Base-by-base conservation (phyloP, 2,113 vertebrate species). In the Macrotis lagotis region DNA sequence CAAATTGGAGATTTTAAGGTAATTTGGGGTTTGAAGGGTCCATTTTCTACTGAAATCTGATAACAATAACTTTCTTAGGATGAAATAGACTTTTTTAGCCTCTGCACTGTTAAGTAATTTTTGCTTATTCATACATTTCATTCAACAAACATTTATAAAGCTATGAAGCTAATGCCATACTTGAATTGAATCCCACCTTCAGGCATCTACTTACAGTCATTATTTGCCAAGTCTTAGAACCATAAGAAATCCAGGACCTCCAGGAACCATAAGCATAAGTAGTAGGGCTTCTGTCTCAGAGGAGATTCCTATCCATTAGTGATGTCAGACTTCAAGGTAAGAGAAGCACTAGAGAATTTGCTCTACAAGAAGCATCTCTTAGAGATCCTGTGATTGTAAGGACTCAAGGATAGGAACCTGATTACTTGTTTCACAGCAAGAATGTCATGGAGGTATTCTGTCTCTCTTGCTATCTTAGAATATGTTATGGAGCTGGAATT, bases 1-100 rank as follows among this genome's bases (percentile, higher is more conserved):
- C 47, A 88, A 96, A 12, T 89, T 11, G 19, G 91, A 97, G 91
- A 83, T 94, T 96, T 91, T 83, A 93, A 90, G 91, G 89, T 83
- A 97, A 74, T 74, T 59, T 90, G 95, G 91, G 96, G 52, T 96
- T 94, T n/a, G 52, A 96, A 91, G 26, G 91, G 48, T 48, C 91
- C 48, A 0, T 93, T 92, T 31, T 96, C 47, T 95, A 52, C 59
- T 91, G 50, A 37, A 66, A 49, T 24, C 48, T 92, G 92, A 14
- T 95, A 90, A 88, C 94, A 94, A 37, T 51, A 31, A 25, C 93
- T 97, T 96, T 52, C 90, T 92, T 74, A 48, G 95, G 50, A 47
- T 92, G 89, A 93, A 91, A 53, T 91, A 55, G 90, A 90, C 94
- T 11, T 51, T 50, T 2, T 51, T 93, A 31, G 31, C 92, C 8